Evolutionary conservation across 2,888 invertebrate species (phyloP), one percentile per base, ranked within the genome.

Genomic region (Ditula angustiorana): DNA sequence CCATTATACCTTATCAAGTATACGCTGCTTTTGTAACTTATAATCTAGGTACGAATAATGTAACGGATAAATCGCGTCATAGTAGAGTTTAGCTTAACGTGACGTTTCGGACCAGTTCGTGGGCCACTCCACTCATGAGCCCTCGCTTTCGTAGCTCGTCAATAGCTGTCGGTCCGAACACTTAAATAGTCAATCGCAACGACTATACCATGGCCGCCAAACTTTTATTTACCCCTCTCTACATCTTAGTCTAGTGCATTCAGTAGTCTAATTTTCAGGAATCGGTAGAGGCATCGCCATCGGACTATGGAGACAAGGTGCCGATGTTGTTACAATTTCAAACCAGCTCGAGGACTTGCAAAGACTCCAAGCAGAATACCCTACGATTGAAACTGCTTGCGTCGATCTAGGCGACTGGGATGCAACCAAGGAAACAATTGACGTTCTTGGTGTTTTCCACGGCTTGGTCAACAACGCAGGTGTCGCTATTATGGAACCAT

Each of bases 251-350:
- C 33, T 30, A 30, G 30, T 30, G 2, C 8, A 8, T 30, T 11
- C 30, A 24, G 11, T 49, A 49, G 47, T 61, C 30, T 37, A 37
- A 37, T 44, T 24, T 47, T 2, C 66, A 90, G 94, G 94, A 2
- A 94, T 96, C 71, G 96, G 96, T 0, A 88, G 95, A 76, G 95
- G 93, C 2, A 82, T 96, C 53, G 95, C 93, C 1, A 88, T 93
- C 64, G 92, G 94, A 67, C 78, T 97, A 52, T 91, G 92, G 1
- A 82, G 87, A 71, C 89, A 86, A 69, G 95, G 95, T 5, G 96
- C 94, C 11, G 89, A 94, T 52, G 96, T 96, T 0, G 90, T 96
- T 53, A 97, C 96, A 0, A 76, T 96, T 7, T 95, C 95, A 0
- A 93, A 94, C 73, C 94, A 94, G 3, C 79, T 91, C 68, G 81